Conservation (phyloP, 1,140 invertebrate species). For the Steinernema feltiae region DNA sequence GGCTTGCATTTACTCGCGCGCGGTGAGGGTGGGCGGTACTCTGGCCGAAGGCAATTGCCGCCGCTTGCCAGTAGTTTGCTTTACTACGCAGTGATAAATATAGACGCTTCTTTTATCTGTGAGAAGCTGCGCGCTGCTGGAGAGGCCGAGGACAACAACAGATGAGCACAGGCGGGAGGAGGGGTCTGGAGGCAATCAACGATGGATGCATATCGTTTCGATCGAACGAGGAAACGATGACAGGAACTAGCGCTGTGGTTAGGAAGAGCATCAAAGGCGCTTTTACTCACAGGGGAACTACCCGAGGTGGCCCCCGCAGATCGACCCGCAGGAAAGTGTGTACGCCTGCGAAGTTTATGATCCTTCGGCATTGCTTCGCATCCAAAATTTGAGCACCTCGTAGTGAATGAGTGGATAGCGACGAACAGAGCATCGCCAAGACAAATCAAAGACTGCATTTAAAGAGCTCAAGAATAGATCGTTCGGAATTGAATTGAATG, state of each 20-base stretch:
- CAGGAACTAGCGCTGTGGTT: background rate
- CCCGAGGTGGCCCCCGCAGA: background rate
- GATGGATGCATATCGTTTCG: background rate
- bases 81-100: conserved; percentile 13
- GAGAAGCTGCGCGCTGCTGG: background rate
- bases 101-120: conserved; percentile 12
- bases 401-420: too few species aligned
- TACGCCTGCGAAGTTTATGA: background rate
- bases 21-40: conserved; percentile 11
- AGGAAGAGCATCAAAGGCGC: background rate
- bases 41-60: background rate
- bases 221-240: background rate
- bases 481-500: too few species aligned
- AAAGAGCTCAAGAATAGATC: background rate
- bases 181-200: too few species aligned
- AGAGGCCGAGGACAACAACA: background rate
- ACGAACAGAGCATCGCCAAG: too few species aligned
- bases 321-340: background rate
- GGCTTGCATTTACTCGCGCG: background rate
- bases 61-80: background rate
- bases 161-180: background rate
- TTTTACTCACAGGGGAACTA: too few species aligned
- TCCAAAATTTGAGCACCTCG: too few species aligned
- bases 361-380: background rate
- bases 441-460: background rate